Evolutionary conservation across 2,113 vertebrate genomes (phyloP), one percentile per base, ranked within the genome.

Genomic region (Catharus minimus): DNA sequence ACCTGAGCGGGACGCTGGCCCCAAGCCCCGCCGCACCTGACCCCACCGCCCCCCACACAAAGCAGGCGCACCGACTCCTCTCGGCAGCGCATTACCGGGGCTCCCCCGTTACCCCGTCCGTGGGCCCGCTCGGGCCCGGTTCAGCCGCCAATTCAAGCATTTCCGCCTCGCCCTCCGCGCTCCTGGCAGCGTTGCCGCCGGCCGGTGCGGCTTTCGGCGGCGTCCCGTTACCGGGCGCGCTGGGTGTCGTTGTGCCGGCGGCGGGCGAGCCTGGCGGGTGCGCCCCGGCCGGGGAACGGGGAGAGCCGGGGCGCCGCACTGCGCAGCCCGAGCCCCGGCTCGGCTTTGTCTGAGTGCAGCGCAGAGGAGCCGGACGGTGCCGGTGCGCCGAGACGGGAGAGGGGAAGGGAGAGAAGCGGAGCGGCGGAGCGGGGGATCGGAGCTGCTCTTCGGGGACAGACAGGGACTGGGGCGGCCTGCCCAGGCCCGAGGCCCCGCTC

Each of bases 321-420:
- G 79, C 92, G 82, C 74, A 69, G 78, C 65, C 74, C 41, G 30
- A 81, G 60, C 60, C 41, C 56, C 69, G 20, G 74, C 74, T 56
- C 36, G 66, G 86, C 94, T 90, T 94, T 94, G 92, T 92, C 79
- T 85, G 69, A 61, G 46, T 1, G 39, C 81, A 41, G 50, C 50
- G 36, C 84, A 24, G 64, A 47, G 64, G 23, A 72, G 28, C 38
- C 27, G 74, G 49, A 2, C 85, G 13, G 64, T 50, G 82, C 74
- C 69, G 16, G 44, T 27, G 82, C n/a, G 22, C 79, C 44, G 38
- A 73, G 66, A 32, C 26, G n/a, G 56, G 72, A 86, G 43, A 65
- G 41, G 33, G 46, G 15, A 55, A 28, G 50, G 33, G 27, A 52
- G 38, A 60, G 39, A 53, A 68, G 28, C 2, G 46, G 56, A 33